These are phyloP conservation scores for Hybognathus amarus DNA, from an alignment of 2,797 vertebrate genomes.

Conservation along the genomic window DNA sequence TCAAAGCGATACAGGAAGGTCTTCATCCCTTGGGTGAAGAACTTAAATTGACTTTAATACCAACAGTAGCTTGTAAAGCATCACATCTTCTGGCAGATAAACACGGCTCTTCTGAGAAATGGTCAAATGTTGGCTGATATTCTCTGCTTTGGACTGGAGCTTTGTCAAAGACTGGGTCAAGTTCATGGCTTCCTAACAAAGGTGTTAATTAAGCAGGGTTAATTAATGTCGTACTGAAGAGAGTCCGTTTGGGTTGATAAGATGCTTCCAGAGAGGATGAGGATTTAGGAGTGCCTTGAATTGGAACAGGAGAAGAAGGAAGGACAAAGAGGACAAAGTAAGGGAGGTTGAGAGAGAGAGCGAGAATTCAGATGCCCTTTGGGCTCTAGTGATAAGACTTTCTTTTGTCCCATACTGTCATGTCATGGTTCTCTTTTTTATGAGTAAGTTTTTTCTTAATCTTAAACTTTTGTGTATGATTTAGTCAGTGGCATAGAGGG, in stretches of 20 bases:
- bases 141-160: constrained; percentile 14
- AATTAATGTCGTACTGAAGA: constrained; percentile 50
- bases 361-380: constrained; percentile 19
- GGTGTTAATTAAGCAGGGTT: constrained; percentile 45
- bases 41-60: constrained; percentile 27
- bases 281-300: constrained; percentile 35
- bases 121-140: constrained; percentile 10
- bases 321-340: constrained; percentile 13
- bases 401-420: background rate
- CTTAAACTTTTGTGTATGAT: constrained; percentile 1
- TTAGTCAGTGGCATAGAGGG: background rate
- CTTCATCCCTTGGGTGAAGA: constrained; percentile 8
- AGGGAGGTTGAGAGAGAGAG: background rate
- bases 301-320: constrained; percentile 5
- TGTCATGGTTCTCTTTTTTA: background rate
- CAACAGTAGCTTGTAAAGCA: constrained; percentile 23
- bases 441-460: background rate
- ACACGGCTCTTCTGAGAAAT: constrained; percentile 7
- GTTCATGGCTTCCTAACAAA: constrained; percentile 31
- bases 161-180: constrained; percentile 23
- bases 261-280: constrained; percentile 23
- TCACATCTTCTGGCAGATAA: constrained; percentile 34
- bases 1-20: constrained; percentile 26
- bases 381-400: background rate
- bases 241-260: constrained; percentile 43